These are phyloP conservation scores for Andrena cerasifolii DNA, from an alignment of 1,140 invertebrate genomes.

Conservation along the genomic window DNA sequence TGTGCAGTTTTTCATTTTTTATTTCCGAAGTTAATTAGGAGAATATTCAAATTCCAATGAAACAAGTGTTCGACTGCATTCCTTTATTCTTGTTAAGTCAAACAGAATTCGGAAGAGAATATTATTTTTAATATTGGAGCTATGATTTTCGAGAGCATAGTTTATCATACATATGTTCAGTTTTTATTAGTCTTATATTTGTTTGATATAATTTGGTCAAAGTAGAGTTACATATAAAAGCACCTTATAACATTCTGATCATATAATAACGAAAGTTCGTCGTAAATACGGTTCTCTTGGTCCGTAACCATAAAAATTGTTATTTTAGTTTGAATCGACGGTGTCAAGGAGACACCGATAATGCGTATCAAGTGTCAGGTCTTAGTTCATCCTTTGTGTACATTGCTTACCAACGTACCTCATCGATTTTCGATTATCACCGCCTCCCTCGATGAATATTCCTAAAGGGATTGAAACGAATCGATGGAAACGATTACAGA, in stretches of 20 bases:
- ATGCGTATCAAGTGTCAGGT: conserved; percentile 35
- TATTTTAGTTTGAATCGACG: conserved; percentile 13
- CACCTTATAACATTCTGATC: not conserved
- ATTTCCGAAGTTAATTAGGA: too few species aligned
- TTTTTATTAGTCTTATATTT: too few species aligned
- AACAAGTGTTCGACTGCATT: too few species aligned
- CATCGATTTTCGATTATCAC: conserved; percentile 42
- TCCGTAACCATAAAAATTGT: not conserved
- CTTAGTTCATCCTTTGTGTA: conserved; percentile 23
- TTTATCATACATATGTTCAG: too few species aligned
- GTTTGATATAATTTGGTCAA: too few species aligned
- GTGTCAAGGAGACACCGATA: conserved; percentile 10
- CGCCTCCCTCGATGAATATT: conserved; percentile 29
- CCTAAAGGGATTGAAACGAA: conserved; percentile 19
- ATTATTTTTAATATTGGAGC: not conserved
- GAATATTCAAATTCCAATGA: too few species aligned
- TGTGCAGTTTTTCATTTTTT: too few species aligned
- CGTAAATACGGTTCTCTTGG: too few species aligned
- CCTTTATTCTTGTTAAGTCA: too few species aligned
- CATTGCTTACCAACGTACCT: not conserved
- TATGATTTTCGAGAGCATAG: not conserved
- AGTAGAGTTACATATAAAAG: not conserved
- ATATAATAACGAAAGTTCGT: not conserved
- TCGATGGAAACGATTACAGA: conserved; percentile 31
- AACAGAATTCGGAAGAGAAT: too few species aligned